These are phyloP conservation scores for Caradrina clavipalpis DNA, from an alignment of 2,888 invertebrate species.

Conservation along the genomic window DNA sequence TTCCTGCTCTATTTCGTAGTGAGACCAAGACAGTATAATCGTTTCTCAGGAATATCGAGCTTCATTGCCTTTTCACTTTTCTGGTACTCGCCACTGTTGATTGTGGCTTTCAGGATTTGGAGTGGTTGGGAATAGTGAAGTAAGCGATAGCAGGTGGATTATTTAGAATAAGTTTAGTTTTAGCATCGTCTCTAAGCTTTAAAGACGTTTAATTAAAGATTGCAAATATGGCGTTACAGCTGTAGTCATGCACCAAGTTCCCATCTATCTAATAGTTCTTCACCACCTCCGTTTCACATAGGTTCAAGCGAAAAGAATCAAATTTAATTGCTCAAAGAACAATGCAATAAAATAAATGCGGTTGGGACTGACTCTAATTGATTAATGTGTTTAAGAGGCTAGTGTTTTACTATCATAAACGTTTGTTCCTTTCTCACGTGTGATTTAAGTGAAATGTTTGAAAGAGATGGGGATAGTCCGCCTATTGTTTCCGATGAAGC, in stretches of 20 bases:
- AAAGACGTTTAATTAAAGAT: slow-evolving; percentile 2
- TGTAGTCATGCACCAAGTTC: background rate
- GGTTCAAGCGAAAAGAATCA: slow-evolving; percentile 57
- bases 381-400: slow-evolving; percentile 75
- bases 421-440: slow-evolving; percentile 58
- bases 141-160: slow-evolving; percentile 1
- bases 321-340: slow-evolving; percentile 63
- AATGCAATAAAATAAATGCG: slow-evolving; percentile 70
- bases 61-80: too few relatives aligned
- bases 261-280: slow-evolving; percentile 16
- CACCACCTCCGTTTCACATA: slow-evolving; percentile 43
- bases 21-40: too few relatives aligned
- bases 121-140: too few relatives aligned
- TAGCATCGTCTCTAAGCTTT: background rate
- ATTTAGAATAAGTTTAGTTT: slow-evolving; percentile 8
- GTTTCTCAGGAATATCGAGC: too few relatives aligned
- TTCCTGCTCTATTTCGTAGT: too few relatives aligned
- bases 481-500: slow-evolving; percentile 70
- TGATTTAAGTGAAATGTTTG: slow-evolving; percentile 29
- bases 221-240: background rate
- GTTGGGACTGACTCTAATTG: slow-evolving; percentile 71
- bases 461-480: slow-evolving; percentile 57
- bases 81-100: too few relatives aligned
- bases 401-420: slow-evolving; percentile 61
- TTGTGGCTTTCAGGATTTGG: too few relatives aligned